Evolutionary conservation across 1,140 invertebrate genomes (phyloP), one percentile per base, ranked within the genome.

Genomic region (Drosophila mauritiana): DNA sequence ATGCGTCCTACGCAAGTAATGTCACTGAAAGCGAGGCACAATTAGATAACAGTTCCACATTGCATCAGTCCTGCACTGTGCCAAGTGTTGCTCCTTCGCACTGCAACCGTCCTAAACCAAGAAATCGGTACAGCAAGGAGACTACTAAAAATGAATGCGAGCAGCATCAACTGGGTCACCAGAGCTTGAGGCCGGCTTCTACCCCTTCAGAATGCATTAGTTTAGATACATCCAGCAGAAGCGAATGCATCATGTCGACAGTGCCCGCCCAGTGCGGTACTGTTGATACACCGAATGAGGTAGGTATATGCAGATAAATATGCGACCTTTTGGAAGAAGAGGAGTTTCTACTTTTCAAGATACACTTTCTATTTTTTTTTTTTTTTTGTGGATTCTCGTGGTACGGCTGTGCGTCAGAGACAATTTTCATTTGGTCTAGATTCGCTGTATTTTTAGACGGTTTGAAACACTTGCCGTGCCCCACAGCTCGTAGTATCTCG

Each of bases 141-240:
- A 88, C 77, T 51, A 88, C 81, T 53, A 80, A 10, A 11, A 78
- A 90, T 46, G 75, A 81, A 56, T 84, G 59, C 22, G 74, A 88
- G 31, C 82, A 84, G 57, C 86, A 90, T 62, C 82, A 88, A 49
- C 55, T 84, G 61, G 80, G 73, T 15, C 80, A 91, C 48, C 74
- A 91, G 54, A 48, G 58, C 1, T 37, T 54, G 1, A 68, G 78
- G 53, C 89, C 84, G 6, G 53, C 72, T 27, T 89, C 84, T 13
- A 62, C 72, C 53, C 57, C 39, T n/a, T 15, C 80, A 12, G 61
- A 91, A 11, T 68, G 65, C 51, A 76, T 74, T 27, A 83, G 69
- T 42, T 48, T 64, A 1, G 89, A 77, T 55, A 65, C 56, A 4
- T 72, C 80, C 54, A 79, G 58, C 52, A 68, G 64, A 12, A 62